Evolutionary conservation across 2,797 vertebrate genomes (phyloP), one percentile per base, ranked within the genome.

Genomic region (Cyclopterus lumpus): DNA sequence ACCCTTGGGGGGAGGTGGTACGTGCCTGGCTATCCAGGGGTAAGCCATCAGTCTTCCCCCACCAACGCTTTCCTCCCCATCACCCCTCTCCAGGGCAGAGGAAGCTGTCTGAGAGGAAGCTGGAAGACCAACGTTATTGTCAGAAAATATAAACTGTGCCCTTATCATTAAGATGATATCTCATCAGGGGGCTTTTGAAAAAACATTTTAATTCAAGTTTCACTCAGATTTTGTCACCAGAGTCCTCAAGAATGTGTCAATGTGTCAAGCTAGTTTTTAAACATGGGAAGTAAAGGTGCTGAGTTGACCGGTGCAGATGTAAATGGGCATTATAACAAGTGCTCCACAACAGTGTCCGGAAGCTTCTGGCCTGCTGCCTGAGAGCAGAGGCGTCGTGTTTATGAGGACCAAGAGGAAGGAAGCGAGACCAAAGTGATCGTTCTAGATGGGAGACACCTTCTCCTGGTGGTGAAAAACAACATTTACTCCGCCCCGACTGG

Each of bases 391-490:
- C 65, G 63, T 82, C 24, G 48, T 92, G 89, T 90, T n/a, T 90
- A 88, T 83, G 83, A 89, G 88, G 81, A 86, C 72, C 51, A 65
- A 67, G 68, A 90, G 93, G 94, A 94, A 93, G 94, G 94, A 95
- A 94, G 86, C 63, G 4, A 51, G 80, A 81, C 81, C 87, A 87
- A 89, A 86, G 86, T 36, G 66, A 91, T 91, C 46, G 75, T 67
- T 86, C 71, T 90, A 87, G 85, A 91, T 91, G 89, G 89, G 87
- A 91, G 92, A 94, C 91, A 92, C 92, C 90, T 91, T 92, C 90
- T 88, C 82, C 70, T 91, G 84, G 73, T 75, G 78, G 77, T 89
- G 91, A 93, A 96, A 95, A 96, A 95, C 94, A 95, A 95, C 83
- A 78, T 69, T 58, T 70, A 38, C 82, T 70, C 81, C 73, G 28